Conservation (phyloP, 2,888 invertebrate species). For the Ophonus ardosiacus region DNA sequence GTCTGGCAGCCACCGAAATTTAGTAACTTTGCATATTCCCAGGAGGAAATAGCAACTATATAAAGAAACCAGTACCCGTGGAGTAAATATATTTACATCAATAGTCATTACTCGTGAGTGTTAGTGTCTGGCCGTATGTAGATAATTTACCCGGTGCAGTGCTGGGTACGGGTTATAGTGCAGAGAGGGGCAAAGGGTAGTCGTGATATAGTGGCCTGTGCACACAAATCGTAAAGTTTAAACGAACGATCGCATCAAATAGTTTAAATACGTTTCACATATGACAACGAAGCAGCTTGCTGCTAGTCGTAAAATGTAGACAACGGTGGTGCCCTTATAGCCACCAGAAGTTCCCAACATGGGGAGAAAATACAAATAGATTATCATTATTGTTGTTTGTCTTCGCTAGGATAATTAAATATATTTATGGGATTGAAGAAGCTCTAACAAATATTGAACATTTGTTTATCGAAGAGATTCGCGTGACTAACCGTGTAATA, state of each 20-base stretch:
- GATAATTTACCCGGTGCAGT: conserved; percentile 35
- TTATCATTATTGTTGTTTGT: background rate
- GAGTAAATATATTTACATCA: conserved; percentile 44
- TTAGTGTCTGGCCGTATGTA: conserved; percentile 38
- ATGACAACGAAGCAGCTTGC: conserved; percentile 55
- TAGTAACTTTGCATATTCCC: background rate
- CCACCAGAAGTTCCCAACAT: background rate
- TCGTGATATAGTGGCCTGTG: conserved; percentile 51
- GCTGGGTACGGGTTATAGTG: background rate
- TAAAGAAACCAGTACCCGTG: conserved; percentile 28
- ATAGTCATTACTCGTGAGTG: conserved; percentile 36
- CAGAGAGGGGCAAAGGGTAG: background rate
- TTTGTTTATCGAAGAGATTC: no score
- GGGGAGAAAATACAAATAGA: no score
- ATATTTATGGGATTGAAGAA: no score
- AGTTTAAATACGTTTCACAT: conserved; percentile 57
- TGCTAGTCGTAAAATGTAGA: conserved; percentile 44
- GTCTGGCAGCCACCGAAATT: background rate
- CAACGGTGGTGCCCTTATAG: background rate
- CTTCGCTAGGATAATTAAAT: background rate
- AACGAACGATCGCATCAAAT: conserved; percentile 56
- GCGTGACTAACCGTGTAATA: no score
- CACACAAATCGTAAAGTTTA: conserved; percentile 56
- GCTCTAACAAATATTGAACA: no score
- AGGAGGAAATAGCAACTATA: background rate